Base-by-base conservation (phyloP, 2,888 invertebrate genomes). In the Nasonovia ribisnigri region DNA sequence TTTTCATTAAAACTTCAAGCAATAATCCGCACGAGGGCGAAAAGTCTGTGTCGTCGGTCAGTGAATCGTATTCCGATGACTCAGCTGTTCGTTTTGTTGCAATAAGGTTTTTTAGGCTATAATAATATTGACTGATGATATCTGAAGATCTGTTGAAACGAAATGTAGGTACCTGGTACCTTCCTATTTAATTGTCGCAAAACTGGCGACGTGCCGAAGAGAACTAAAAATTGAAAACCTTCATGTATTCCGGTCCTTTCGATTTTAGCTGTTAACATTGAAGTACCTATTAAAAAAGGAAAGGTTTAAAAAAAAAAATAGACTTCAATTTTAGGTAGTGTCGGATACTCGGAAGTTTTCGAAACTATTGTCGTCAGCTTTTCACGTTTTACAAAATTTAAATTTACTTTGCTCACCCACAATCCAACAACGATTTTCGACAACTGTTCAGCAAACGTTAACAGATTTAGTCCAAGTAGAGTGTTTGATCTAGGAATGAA, bases 1-100 rank as follows among this genome's bases (percentile, higher is more conserved):
- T 54, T 84, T 91, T 84, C 84, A 84, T 91, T 84, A 91, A 84
- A 91, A 84, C 84, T 84, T 29, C 16, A 67, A n/a, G 13, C 84
- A 54, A 54, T 91, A 84, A 91, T 84, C 84, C 84, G 51, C 54
- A 54, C 16, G 84, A 6, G 51, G 54, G 51, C 29, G 46, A 46
- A 90, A 67, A 90, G 36, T 46, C 67, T 29, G 42, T 54, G 54
- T 54, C 46, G 43, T 29, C 67, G 46, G n/a, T 67, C 16, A 16
- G n/a, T n/a, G 67, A 46, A 67, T 29, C 46, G 20, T 29, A 43
- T 88, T 26, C 36, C n/a, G 16, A 67, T n/a, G n/a, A 36, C 16
- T 67, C 16, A 16, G 16, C 2, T n/a, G 16, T 16, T n/a, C 67
- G 16, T 67, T 67, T n/a, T n/a, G 67, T 67, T n/a, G 0, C 5